These are phyloP conservation scores for Heliconius hortense DNA, from an alignment of 2,888 invertebrate genomes.

Conservation along the genomic window DNA sequence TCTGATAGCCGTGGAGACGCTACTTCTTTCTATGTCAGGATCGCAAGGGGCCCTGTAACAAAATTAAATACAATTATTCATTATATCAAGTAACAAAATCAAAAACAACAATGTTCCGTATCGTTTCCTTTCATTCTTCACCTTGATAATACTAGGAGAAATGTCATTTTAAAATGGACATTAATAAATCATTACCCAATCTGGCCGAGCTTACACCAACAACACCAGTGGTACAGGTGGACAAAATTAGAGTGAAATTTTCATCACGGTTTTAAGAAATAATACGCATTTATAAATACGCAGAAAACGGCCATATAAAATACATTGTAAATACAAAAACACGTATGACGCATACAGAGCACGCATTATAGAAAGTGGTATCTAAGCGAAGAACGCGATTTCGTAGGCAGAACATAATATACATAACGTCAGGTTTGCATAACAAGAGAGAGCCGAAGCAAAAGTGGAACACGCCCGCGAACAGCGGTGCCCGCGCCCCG, in stretches of 20 bases:
- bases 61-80: slow-evolving; percentile 39
- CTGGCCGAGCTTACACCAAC: not conserved
- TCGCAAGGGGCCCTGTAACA: slow-evolving; percentile 78
- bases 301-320: slow-evolving; percentile 1
- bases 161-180: not conserved
- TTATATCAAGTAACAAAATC: not conserved
- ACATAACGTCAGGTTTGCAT: slow-evolving; percentile 80
- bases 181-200: not conserved
- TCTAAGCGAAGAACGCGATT: slow-evolving; percentile 65
- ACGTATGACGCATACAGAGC: slow-evolving; percentile 39
- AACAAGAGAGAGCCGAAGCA: slow-evolving; percentile 78
- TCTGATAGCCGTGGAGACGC: slow-evolving; percentile 64
- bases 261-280: not conserved
- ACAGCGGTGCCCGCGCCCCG: slow-evolving; percentile 58
- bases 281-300: slow-evolving; percentile 12
- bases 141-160: not conserved
- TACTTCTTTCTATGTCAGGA: slow-evolving; percentile 79
- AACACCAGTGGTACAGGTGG: not conserved
- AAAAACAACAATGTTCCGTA: not conserved
- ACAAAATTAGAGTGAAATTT: not conserved
- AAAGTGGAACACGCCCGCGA: slow-evolving; percentile 78
- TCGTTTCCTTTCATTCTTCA: not conserved
- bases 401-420: slow-evolving; percentile 74
- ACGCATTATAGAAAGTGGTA: slow-evolving; percentile 70
- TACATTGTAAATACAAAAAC: slow-evolving; percentile 34